phyloP scores from a whole-genome alignment of 2,888 invertebrate genomes.

The Leucophenga maculata region DNA sequence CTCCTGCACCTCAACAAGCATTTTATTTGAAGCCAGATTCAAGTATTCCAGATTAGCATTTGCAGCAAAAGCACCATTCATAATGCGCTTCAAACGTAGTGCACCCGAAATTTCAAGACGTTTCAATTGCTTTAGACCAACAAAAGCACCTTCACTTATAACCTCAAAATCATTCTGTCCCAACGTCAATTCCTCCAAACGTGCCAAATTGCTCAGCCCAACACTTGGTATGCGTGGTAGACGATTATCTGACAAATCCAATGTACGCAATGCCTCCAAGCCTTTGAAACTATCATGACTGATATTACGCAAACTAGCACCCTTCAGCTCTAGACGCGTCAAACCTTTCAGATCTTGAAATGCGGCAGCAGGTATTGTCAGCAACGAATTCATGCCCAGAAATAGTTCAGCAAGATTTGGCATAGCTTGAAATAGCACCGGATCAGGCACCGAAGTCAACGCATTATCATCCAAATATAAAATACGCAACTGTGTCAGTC shows the following conservation, averaged over 20 bases:
- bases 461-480: constrained; percentile 90
- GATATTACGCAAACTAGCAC: constrained; percentile 86
- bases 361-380: constrained; percentile 82
- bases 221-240: constrained; percentile 83
- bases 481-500: constrained; percentile 82
- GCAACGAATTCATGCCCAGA: constrained; percentile 88
- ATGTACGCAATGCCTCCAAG: constrained; percentile 80
- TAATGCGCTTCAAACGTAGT: constrained; percentile 80
- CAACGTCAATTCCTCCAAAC: constrained; percentile 85
- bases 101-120: constrained; percentile 86
- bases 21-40: constrained; percentile 84
- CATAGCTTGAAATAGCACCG: constrained; percentile 79
- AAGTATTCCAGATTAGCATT: constrained; percentile 87
- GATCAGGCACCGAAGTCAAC: constrained; percentile 83
- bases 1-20: constrained; percentile 82
- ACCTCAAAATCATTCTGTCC: constrained; percentile 87
- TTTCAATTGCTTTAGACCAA: constrained; percentile 84
- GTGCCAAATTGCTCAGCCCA: constrained; percentile 80
- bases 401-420: constrained; percentile 87
- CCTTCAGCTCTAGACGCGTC: constrained; percentile 83
- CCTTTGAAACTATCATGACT: constrained; percentile 85
- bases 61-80: constrained; percentile 84
- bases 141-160: constrained; percentile 83
- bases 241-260: constrained; percentile 86
- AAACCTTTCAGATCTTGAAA: constrained; percentile 86